Evolutionary conservation across 37 sponge, comb jelly and placozoan species (phyloP).

Genomic region (Theonella swinhoei): DNA sequence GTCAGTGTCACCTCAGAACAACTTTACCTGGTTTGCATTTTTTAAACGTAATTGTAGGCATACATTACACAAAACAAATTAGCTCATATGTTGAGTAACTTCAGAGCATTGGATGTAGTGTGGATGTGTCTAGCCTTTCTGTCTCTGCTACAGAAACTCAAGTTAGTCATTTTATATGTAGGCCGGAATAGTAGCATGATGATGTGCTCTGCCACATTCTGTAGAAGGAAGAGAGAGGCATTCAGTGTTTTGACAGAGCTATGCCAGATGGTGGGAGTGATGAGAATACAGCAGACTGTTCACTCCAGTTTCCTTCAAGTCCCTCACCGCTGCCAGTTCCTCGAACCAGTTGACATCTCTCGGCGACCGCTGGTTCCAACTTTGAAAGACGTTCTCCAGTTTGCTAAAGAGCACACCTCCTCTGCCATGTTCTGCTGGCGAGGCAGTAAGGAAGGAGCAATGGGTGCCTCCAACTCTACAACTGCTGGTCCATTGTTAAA

Average conservation of each 20-base stretch:
- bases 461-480: background rate
- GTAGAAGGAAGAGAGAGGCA: background rate
- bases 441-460: background rate
- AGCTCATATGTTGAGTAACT: background rate
- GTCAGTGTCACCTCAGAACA: background rate
- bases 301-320: background rate
- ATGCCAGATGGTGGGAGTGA: background rate
- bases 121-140: slow-evolving; percentile 21
- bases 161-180: background rate
- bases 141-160: background rate
- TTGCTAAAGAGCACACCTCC: too few species aligned
- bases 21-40: too few species aligned
- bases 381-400: background rate
- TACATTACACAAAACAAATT: slow-evolving; percentile 6
- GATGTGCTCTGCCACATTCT: background rate
- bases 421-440: background rate
- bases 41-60: too few species aligned
- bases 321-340: background rate
- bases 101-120: background rate
- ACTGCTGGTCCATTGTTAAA: background rate
- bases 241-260: background rate
- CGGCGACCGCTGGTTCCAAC: background rate
- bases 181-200: background rate
- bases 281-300: background rate
- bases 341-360: background rate